Evolutionary conservation across 2,113 vertebrate genomes (phyloP), one percentile per base, ranked within the genome.

Genomic region (Urocynchramus pylzowi): DNA sequence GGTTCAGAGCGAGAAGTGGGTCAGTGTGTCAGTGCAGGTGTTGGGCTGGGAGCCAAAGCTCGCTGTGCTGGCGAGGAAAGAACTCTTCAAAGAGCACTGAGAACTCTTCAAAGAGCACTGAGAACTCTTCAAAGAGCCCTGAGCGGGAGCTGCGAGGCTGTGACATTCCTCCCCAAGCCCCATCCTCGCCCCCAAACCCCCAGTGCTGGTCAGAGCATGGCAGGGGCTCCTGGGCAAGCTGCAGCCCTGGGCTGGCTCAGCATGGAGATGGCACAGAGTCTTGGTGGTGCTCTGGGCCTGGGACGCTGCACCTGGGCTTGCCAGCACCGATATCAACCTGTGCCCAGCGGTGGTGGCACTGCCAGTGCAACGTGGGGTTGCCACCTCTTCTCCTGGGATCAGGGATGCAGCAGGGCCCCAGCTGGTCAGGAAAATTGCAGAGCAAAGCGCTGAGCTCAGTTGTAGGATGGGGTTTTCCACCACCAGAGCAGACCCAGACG

Each of bases 1-100:
- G 78, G 91, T 30, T 74, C 73, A 27, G 52, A 24, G 82, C 5
- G 10, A 65, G 86, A 96, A 93, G 24, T 26, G 89, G 95, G 96
- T 97, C 96, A 94, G 89, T 95, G 87, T 97, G 97, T 97, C 97
- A 95, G 30, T 42, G 93, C 96, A 96, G 97, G 97, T 97, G 96
- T 86, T 94, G 71, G 97, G 95, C 94, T 0, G 1, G 74, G 70
- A 91, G 95, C 97, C 97, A 97, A 59, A 30, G 11, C 84, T 93
- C 13, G 5, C 80, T 11, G 71, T 10, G 23, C 79, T 45, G 17
- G 69, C 6, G 1, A 93, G 83, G 95, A 39, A 49, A 37, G 63
- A 52, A 22, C 63, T 52, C 52, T 42, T 60, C 60, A 65, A 63
- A 91, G 89, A 83, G 52, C 70, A 1, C 3, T 1, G 8, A 37